A percentile compares a stretch with the other conserved stretches of the same genome.
Evolutionary conservation across 1,140 invertebrate species (phyloP).

Genomic region (Leguminivora glycinivorella): DNA sequence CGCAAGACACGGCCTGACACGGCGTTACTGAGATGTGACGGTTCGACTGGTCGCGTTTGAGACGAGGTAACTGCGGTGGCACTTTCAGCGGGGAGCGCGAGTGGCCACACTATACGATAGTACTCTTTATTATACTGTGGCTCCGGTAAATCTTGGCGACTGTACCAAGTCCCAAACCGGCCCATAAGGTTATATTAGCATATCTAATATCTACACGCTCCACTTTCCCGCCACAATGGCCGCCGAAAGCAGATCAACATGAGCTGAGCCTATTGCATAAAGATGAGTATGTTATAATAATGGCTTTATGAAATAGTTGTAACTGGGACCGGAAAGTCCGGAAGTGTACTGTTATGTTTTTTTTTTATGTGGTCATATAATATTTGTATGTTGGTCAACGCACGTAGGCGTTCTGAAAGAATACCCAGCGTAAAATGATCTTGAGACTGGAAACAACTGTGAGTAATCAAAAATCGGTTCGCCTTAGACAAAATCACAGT

Average conservation of each 20-base stretch:
- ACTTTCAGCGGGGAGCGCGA: too few relatives aligned
- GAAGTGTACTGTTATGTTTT: not conserved
- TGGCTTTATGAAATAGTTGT: conserved; percentile 24
- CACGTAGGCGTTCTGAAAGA: not conserved
- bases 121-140: too few relatives aligned
- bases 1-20: too few relatives aligned
- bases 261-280: conserved; percentile 40
- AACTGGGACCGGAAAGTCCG: not conserved
- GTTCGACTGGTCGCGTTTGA: too few relatives aligned
- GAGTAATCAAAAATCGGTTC: too few relatives aligned
- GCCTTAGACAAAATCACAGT: too few relatives aligned
- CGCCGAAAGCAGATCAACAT: conserved; percentile 39
- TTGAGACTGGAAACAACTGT: too few relatives aligned
- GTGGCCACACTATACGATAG: too few relatives aligned
- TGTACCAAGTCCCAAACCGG: conserved; percentile 7
- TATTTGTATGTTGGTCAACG: not conserved
- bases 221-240: conserved; percentile 49
- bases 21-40: too few relatives aligned
- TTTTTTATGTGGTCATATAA: not conserved
- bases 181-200: conserved; percentile 43
- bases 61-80: too few relatives aligned
- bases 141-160: too few relatives aligned
- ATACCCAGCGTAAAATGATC: not conserved
- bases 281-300: conserved; percentile 36
- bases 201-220: conserved; percentile 48